Base-by-base conservation (phyloP, 2,113 vertebrate species). In the Smithornis capensis region DNA sequence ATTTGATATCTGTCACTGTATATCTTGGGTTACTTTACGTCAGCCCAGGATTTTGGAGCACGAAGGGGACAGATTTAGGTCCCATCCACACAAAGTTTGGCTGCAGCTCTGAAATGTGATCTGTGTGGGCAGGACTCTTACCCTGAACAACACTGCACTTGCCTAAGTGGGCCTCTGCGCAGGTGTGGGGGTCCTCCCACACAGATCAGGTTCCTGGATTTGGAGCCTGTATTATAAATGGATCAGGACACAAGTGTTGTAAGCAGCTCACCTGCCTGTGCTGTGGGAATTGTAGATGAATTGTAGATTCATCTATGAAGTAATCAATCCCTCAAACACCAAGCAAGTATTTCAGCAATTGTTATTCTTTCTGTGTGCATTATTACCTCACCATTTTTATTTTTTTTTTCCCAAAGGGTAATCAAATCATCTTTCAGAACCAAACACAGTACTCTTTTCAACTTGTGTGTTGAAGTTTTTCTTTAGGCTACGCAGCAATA, bases 211-310 rank as follows among this genome's bases (percentile, higher is more conserved):
- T 70, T 38, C 63, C 90, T 57, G 59, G 33, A 27, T 47, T 53
- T 37, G 35, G 64, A 42, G 56, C 47, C 38, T n/a, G 50, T 29
- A 19, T 38, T 45, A 67, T 10, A 79, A 78, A 83, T 19, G 52
- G 65, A 59, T 82, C 93, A 83, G 37, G 25, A 92, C 23, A 65
- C 59, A 62, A 63, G 22, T 31, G 45, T 5, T 42, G 40, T 28
- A 69, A 87, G 10, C 70, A 57, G 53, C 83, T 84, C 81, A 87
- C 53, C 55, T 85, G 55, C 56, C 50, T 35, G 40, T 29, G n/a
- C 31, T 19, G 6, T 6, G 45, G 14, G 8, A 16, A 29, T 3
- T n/a, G n/a, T n/a, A n/a, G n/a, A n/a, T n/a, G n/a, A n/a, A 2
- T 17, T 53, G 25, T 1, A 4, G 24, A 40, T 35, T 33, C 16